Evolutionary conservation across 30 jellyfish, hydroid and myxozoan genomes (phyloP).

Genomic region (Rhopilema esculentum): DNA sequence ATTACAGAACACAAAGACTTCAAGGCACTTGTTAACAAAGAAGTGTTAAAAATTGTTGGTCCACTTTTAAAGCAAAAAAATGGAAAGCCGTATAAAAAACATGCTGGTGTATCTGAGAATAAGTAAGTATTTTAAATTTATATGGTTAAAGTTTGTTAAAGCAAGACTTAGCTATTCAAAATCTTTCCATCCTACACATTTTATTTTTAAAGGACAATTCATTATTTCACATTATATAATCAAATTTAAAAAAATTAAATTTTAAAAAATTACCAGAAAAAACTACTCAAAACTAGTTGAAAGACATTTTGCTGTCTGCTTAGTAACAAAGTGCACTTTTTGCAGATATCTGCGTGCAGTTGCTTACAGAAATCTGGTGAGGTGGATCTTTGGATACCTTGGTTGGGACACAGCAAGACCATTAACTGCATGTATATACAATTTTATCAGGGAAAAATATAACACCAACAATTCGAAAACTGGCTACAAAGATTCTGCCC

Average conservation of each 20-base stretch:
- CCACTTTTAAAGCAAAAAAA: conserved; percentile 1
- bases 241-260: no score
- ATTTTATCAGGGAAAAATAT: background rate
- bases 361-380: background rate
- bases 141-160: background rate
- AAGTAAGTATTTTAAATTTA: conserved; percentile 18
- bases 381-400: conserved; percentile 12
- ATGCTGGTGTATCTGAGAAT: conserved; percentile 13
- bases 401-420: conserved; percentile 11
- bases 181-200: background rate
- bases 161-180: background rate
- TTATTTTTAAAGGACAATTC: background rate
- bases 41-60: conserved; percentile 13
- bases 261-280: background rate
- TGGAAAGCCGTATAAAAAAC: conserved; percentile 12
- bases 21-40: conserved; percentile 18
- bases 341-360: conserved; percentile 11
- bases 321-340: background rate
- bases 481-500: background rate
- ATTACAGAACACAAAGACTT: conserved; percentile 45
- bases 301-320: background rate
- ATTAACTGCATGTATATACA: conserved; percentile 6
- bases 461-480: background rate
- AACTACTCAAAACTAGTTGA: background rate
- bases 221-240: background rate